Evolutionary conservation across 2,113 vertebrate species (phyloP).

Genomic region (Orthonyx spaldingii): DNA sequence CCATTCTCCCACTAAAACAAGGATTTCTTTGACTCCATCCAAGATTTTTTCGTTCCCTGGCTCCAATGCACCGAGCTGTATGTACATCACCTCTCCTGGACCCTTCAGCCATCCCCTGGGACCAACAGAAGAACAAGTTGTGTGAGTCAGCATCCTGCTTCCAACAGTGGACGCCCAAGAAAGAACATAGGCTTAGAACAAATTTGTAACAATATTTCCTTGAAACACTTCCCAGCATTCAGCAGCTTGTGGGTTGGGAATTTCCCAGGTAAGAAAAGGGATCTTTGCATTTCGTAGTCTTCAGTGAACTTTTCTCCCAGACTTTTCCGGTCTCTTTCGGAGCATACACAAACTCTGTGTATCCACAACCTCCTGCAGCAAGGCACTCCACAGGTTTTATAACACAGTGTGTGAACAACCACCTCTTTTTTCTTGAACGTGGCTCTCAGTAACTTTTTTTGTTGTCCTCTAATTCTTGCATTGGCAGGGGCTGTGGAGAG

Average conservation of each 20-base stretch:
- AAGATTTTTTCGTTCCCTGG: background rate
- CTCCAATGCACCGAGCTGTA: background rate
- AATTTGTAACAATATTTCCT: constrained; percentile 11
- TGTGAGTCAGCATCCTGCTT: constrained; percentile 56
- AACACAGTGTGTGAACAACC: background rate
- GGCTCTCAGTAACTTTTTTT: background rate
- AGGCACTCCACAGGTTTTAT: background rate
- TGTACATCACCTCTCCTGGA: background rate
- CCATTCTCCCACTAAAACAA: background rate
- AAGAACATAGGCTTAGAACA: background rate
- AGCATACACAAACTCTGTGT: background rate
- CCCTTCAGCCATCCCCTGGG: background rate
- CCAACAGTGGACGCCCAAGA: constrained; percentile 21
- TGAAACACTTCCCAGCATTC: constrained; percentile 31
- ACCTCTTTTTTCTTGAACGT: background rate
- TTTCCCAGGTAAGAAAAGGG: constrained; percentile 26
- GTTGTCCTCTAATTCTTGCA: background rate
- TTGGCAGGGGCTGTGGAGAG: background rate
- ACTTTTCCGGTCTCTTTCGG: background rate
- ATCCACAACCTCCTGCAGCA: background rate
- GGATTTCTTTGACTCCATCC: background rate
- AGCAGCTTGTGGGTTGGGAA: background rate
- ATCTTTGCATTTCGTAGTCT: background rate
- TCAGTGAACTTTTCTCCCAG: background rate
- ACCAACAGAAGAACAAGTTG: background rate